Evolutionary conservation across 53 echinoderm and acorn worm species (phyloP).

Genomic region (Paracentrotus lividus): DNA sequence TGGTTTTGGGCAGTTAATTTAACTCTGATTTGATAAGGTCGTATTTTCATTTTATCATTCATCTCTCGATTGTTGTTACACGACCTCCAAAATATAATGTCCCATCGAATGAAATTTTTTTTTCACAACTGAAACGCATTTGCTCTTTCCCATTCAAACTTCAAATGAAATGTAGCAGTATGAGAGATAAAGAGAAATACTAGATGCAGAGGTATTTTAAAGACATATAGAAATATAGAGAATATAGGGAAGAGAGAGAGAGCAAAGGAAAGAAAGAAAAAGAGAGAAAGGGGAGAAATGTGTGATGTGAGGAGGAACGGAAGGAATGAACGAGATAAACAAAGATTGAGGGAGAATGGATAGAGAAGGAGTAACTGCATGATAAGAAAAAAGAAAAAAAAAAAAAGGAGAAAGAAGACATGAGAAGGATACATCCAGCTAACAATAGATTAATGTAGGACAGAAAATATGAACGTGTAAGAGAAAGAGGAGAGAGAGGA

Average conservation of each 20-base stretch:
- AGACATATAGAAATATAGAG: not conserved
- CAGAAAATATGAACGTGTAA: too few species aligned
- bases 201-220: not conserved
- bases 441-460: not conserved
- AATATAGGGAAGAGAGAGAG: not conserved
- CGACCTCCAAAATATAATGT: constrained; percentile 11
- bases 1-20: constrained; percentile 23
- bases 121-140: not conserved
- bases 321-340: not conserved
- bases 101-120: not conserved
- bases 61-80: constrained; percentile 23
- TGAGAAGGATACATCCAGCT: not conserved
- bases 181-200: not conserved
- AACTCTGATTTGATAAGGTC: constrained; percentile 23
- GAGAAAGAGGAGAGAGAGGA: not conserved
- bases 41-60: not conserved
- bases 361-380: not conserved
- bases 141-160: too few species aligned
- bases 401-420: not conserved
- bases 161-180: too few species aligned
- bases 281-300: not conserved
- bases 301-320: not conserved
- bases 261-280: not conserved
- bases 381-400: not conserved
- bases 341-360: not conserved